phyloP scores from a whole-genome alignment of 2,113 vertebrate genomes.

The Antechinus stuartii region DNA sequence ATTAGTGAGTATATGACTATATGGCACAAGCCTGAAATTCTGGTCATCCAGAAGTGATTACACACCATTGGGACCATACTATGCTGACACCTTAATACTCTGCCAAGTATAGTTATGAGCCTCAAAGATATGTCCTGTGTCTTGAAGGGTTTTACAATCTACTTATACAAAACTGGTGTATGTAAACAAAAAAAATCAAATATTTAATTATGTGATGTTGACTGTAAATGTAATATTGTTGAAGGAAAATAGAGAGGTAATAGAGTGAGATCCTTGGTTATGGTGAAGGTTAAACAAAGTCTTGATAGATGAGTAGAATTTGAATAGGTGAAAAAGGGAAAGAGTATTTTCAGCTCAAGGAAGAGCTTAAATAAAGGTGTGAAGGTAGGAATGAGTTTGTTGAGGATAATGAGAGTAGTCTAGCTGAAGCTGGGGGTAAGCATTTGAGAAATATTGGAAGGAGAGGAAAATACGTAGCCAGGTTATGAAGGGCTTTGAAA shows the following conservation, averaged over 20 bases:
- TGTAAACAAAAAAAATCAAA: background rate
- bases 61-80: too few species aligned
- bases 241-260: background rate
- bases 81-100: too few species aligned
- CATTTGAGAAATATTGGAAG: too few species aligned
- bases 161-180: background rate
- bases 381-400: too few species aligned
- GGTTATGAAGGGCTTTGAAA: too few species aligned
- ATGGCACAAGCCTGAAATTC: background rate
- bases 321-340: background rate
- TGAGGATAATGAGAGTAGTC: too few species aligned
- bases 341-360: background rate
- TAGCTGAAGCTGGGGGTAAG: too few species aligned
- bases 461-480: too few species aligned
- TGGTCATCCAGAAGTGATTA: background rate
- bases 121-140: background rate
- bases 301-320: background rate
- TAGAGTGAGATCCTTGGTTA: background rate
- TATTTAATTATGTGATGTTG: background rate
- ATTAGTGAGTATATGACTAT: background rate
- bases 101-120: too few species aligned
- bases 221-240: background rate
- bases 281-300: background rate
- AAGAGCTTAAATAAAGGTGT: too few species aligned
- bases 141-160: background rate